phyloP scores from a whole-genome alignment of 2,797 vertebrate genomes.

The Calcarius lapponicus region DNA sequence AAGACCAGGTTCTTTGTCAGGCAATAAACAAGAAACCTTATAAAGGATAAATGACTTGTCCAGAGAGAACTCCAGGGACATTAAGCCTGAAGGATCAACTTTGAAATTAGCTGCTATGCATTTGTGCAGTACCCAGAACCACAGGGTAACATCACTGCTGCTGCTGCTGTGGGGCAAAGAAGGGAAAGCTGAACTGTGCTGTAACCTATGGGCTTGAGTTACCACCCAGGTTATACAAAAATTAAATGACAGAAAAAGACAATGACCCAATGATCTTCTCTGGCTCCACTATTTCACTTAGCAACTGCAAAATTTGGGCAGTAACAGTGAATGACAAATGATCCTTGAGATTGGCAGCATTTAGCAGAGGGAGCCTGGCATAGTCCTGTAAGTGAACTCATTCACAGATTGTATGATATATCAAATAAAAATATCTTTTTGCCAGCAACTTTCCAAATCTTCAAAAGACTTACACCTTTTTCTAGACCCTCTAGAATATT shows the following conservation, averaged over 20 bases:
- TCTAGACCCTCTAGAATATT: background rate
- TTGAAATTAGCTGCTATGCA: background rate
- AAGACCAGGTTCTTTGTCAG: background rate
- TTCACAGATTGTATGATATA: rapidly evolving
- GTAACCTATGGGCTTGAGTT: background rate
- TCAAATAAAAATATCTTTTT: background rate
- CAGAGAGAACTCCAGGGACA: background rate
- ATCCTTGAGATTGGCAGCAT: background rate
- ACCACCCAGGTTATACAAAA: background rate
- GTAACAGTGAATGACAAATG: background rate
- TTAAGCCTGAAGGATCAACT: background rate
- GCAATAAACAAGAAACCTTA: conserved; percentile 9
- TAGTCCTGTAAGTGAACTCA: background rate
- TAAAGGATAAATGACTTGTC: background rate
- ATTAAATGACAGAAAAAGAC: background rate
- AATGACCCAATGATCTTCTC: rapidly evolving
- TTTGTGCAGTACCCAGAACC: background rate
- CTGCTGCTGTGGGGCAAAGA: background rate
- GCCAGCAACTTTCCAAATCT: background rate
- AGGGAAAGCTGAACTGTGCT: background rate
- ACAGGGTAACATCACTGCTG: background rate
- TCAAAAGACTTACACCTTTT: background rate
- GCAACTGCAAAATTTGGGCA: background rate
- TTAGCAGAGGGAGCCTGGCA: background rate
- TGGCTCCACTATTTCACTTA: background rate